These are phyloP conservation scores for Magallana ariakensis DNA, from an alignment of 1,140 invertebrate genomes.

Conservation along the genomic window DNA sequence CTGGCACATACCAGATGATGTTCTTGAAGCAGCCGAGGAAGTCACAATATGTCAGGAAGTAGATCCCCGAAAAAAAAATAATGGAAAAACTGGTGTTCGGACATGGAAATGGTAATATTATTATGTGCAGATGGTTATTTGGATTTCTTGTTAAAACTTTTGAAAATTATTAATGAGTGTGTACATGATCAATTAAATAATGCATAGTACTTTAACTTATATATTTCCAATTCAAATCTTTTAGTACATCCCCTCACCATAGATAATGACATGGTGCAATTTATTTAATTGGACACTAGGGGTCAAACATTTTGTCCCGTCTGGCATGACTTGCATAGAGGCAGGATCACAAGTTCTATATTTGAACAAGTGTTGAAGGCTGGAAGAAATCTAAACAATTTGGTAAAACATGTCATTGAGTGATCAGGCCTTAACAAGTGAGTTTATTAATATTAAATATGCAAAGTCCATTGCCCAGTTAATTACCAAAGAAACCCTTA, in stretches of 20 bases:
- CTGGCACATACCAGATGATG: constrained; percentile 41
- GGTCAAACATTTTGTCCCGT: constrained; percentile 29
- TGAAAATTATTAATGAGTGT: background rate
- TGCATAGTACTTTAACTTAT: no score
- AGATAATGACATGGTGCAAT: background rate
- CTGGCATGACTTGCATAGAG: constrained; percentile 40
- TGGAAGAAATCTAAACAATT: background rate
- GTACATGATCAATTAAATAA: no score
- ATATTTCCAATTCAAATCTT: no score
- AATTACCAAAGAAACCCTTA: background rate
- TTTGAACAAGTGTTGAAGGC: constrained; percentile 45
- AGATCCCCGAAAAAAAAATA: background rate
- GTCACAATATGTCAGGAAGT: background rate
- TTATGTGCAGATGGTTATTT: background rate
- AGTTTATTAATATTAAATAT: background rate
- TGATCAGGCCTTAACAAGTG: constrained; percentile 41
- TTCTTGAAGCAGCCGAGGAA: background rate
- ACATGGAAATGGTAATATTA: constrained; percentile 1
- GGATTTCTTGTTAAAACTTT: background rate
- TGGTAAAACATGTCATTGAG: constrained; percentile 39
- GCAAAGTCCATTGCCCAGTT: no score
- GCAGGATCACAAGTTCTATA: constrained; percentile 41
- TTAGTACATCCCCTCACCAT: background rate
- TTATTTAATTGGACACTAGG: constrained; percentile 25
- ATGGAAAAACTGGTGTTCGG: background rate